phyloP scores from a whole-genome alignment of 2,888 invertebrate species.

The Callyntrura sp. region DNA sequence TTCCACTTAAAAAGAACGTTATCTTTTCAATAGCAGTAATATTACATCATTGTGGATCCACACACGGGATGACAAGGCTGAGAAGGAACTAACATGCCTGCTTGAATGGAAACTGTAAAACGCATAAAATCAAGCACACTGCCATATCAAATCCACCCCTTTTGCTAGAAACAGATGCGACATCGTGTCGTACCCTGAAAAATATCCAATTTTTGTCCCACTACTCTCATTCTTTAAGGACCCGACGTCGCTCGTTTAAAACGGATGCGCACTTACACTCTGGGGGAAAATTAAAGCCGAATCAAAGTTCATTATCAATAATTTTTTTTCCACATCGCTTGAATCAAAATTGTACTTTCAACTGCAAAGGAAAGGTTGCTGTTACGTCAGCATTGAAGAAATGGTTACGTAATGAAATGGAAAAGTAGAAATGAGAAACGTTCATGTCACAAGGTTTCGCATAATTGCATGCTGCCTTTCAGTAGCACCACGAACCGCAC shows the following conservation, averaged over 20 bases:
- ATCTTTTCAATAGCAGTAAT: neutral
- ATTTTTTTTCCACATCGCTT: too few species aligned
- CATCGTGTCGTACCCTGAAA: neutral
- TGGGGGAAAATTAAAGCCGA: neutral
- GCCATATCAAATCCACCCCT: too few species aligned
- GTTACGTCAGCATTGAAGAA: neutral
- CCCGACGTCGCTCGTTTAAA: neutral
- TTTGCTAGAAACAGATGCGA: neutral
- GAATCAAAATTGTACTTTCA: neutral
- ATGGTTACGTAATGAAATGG: neutral
- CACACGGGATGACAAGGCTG: too few species aligned
- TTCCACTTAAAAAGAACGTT: too few species aligned
- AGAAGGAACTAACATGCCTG: too few species aligned
- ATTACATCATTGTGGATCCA: neutral
- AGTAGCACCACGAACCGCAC: neutral
- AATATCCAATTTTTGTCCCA: neutral
- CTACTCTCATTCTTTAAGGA: neutral
- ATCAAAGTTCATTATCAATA: neutral
- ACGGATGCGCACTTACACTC: neutral
- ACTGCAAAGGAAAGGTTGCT: neutral
- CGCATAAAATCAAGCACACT: neutral
- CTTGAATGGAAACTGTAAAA: too few species aligned
- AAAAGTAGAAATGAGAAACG: constrained; percentile 33
- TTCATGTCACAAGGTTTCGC: constrained; percentile 23
- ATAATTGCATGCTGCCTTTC: neutral